Conservation (phyloP, 2,888 invertebrate genomes). For the Pandemis cinnamomeana region DNA sequence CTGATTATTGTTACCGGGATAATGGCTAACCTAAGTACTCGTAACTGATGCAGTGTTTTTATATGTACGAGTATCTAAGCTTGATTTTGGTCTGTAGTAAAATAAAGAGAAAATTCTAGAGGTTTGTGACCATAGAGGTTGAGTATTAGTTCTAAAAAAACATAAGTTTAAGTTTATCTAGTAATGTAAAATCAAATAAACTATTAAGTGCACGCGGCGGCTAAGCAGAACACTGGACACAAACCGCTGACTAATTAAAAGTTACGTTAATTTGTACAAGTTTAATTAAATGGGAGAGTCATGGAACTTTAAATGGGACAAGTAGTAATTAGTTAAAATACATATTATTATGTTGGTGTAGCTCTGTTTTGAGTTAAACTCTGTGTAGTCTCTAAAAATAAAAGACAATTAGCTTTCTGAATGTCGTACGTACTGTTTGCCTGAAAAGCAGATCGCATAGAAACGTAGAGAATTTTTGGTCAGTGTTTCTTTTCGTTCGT, state of each 20-base stretch:
- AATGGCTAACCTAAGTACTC: too few species aligned
- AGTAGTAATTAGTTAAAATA: background rate
- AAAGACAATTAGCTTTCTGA: background rate
- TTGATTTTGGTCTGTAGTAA: too few species aligned
- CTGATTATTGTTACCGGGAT: too few species aligned
- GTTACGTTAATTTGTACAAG: constrained; percentile 52
- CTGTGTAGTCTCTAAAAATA: too few species aligned
- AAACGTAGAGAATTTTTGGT: background rate
- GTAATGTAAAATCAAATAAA: background rate
- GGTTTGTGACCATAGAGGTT: too few species aligned
- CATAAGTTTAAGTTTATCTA: too few species aligned
- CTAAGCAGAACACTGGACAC: constrained; percentile 25
- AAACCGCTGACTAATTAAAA: constrained; percentile 58
- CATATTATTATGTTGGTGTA: background rate
- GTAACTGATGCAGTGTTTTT: too few species aligned
- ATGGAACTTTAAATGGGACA: constrained; percentile 26
- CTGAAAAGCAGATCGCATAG: background rate
- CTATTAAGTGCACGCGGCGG: background rate
- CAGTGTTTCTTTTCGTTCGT: background rate
- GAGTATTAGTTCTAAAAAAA: too few species aligned
- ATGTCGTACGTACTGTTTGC: background rate
- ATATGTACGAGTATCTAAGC: background rate
- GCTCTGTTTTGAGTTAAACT: too few species aligned
- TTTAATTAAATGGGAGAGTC: constrained; percentile 47
- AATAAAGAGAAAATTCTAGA: background rate